These are phyloP conservation scores for Minunthozetes semirufus DNA, from an alignment of 2,888 invertebrate genomes.

Conservation along the genomic window DNA sequence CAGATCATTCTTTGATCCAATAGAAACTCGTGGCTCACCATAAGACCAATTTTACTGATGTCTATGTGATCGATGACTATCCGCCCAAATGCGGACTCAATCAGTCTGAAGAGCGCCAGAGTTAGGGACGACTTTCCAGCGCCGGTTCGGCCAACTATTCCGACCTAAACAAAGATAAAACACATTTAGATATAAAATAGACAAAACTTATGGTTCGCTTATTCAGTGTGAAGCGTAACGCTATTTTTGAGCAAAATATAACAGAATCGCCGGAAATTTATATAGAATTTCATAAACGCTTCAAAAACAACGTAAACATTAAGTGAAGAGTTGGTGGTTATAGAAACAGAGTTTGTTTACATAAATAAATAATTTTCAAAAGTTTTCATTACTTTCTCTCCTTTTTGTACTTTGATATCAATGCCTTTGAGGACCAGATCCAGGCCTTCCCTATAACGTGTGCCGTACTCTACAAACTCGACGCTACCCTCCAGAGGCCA, in stretches of 20 bases:
- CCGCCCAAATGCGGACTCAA: slow-evolving; percentile 46
- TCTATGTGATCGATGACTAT: slow-evolving; percentile 47
- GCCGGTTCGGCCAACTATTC: slow-evolving; percentile 23
- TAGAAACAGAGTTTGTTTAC: too few relatives aligned
- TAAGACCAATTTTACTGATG: slow-evolving; percentile 46
- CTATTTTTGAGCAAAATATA: too few relatives aligned
- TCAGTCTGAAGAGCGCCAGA: slow-evolving; percentile 46
- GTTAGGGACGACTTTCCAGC: slow-evolving; percentile 30
- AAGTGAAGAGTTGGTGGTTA: too few relatives aligned
- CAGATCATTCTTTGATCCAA: background rate
- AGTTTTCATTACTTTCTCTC: slow-evolving; percentile 12
- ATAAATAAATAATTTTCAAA: background rate
- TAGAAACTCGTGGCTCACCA: background rate
- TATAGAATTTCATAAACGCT: too few relatives aligned
- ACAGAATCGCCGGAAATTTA: too few relatives aligned
- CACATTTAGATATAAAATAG: background rate
- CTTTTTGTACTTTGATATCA: slow-evolving; percentile 17
- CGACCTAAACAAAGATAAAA: background rate
- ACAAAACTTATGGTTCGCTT: too few relatives aligned
- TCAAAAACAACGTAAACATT: too few relatives aligned
- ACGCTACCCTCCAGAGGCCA: slow-evolving; percentile 42
- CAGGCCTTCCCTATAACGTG: slow-evolving; percentile 34
- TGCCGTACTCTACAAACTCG: slow-evolving; percentile 34
- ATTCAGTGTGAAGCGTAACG: too few relatives aligned
- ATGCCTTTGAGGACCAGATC: slow-evolving; percentile 23